A percentile compares a stretch with the other conserved stretches of the same genome.
Conservation (phyloP, 2,888 invertebrate species). For the Hypena proboscidalis region DNA sequence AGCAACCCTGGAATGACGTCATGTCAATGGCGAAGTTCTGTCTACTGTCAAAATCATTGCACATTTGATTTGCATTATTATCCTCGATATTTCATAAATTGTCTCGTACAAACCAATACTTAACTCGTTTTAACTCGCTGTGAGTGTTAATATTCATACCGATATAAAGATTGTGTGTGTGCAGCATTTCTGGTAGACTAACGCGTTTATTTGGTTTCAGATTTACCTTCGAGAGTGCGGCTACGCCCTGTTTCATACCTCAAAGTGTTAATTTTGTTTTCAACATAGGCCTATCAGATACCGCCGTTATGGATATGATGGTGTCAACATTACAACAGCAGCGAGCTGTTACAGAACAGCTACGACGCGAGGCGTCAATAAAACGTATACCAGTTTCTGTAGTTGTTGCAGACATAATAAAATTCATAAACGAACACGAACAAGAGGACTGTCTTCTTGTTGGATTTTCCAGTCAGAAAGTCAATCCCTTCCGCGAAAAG, state of each 20-base stretch:
- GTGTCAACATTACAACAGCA: constrained; percentile 97
- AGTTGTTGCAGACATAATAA: constrained; percentile 96
- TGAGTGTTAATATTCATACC: constrained; percentile 10
- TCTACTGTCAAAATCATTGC: too few relatives aligned
- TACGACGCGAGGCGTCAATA: constrained; percentile 95
- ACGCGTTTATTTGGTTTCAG: constrained; percentile 38
- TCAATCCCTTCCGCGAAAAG: constrained; percentile 98
- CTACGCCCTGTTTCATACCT: constrained; percentile 77
- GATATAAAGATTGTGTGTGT: neutral
- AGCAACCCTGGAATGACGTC: too few relatives aligned
- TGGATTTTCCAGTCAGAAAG: constrained; percentile 97
- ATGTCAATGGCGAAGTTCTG: too few relatives aligned
- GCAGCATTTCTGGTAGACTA: neutral
- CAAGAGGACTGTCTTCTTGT: constrained; percentile 97
- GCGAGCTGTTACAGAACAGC: constrained; percentile 96
- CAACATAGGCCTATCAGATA: constrained; percentile 95
- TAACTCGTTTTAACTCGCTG: constrained; percentile 14
- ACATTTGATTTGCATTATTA: too few relatives aligned
- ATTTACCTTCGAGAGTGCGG: constrained; percentile 51
- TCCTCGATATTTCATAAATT: constrained; percentile 6
- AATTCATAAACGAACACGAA: constrained; percentile 95
- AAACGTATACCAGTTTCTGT: constrained; percentile 94
- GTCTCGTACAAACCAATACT: neutral
- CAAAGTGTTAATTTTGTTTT: constrained; percentile 68
- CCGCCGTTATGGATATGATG: constrained; percentile 96